Conservation (phyloP, 2,113 vertebrate genomes). For the Ursus arctos region DNA sequence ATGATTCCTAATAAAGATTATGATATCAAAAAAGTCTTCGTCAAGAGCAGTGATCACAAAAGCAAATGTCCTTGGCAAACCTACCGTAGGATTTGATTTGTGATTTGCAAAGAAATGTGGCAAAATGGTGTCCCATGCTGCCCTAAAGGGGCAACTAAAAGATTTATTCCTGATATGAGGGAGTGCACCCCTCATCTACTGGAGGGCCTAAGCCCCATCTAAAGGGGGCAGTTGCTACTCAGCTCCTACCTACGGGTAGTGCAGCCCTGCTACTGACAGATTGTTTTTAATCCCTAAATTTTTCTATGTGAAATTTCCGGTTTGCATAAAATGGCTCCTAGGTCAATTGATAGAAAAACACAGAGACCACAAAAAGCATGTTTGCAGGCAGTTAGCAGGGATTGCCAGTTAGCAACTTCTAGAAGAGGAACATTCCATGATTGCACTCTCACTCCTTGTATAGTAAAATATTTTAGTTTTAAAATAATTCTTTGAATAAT, state of each 20-base stretch:
- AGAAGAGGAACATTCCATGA: neutral
- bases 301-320: conserved; percentile 19
- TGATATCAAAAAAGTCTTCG: conserved; percentile 2
- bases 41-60: neutral
- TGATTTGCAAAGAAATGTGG: neutral
- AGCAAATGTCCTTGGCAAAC: neutral
- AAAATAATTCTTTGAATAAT: conserved; percentile 65
- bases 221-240: neutral
- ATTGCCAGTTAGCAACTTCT: neutral
- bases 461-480: conserved; percentile 56
- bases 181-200: no score
- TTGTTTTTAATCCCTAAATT: neutral
- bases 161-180: neutral
- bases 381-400: neutral
- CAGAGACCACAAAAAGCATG: neutral
- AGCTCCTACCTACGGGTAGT: neutral
- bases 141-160: neutral
- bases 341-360: neutral
- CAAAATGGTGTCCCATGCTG: neutral
- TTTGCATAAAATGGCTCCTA: neutral
- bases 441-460: neutral
- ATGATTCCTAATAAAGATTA: neutral
- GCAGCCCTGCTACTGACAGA: neutral
- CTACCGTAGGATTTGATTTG: neutral
- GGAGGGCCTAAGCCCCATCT: neutral